Evolutionary conservation across 2,797 vertebrate genomes (phyloP).

Genomic region (Cynopterus sphinx): DNA sequence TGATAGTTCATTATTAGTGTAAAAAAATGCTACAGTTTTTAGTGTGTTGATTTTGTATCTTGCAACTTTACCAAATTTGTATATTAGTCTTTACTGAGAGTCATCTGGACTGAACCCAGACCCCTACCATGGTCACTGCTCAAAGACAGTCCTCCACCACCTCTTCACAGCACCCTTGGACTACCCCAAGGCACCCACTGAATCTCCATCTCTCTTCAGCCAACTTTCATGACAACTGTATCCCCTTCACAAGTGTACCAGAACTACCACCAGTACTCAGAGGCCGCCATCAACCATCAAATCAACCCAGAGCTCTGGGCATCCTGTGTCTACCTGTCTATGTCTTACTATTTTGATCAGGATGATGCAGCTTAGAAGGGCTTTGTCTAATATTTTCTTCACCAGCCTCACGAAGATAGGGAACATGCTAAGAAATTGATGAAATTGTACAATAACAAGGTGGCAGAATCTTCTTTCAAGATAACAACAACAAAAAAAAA

Average conservation of each 20-base stretch:
- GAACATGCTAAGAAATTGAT: not conserved
- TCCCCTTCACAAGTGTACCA: conserved; percentile 91
- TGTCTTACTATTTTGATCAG: conserved; percentile 86
- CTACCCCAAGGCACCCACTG: not conserved
- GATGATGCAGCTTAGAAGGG: conserved; percentile 82
- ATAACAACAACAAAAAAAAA: not conserved
- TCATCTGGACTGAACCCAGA: not conserved
- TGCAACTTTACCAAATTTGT: not conserved
- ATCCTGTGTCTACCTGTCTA: conserved; percentile 90
- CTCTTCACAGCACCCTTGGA: not conserved
- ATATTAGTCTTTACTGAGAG: not conserved
- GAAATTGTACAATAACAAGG: not conserved
- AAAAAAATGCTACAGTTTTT: not conserved
- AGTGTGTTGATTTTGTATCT: not conserved
- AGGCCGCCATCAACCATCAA: conserved; percentile 94
- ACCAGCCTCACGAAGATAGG: not conserved
- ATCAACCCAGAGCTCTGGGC: conserved; percentile 96
- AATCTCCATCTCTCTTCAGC: not conserved
- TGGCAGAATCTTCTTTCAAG: not conserved
- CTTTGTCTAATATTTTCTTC: not conserved
- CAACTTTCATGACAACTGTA: conserved; percentile 83
- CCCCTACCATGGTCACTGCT: not conserved
- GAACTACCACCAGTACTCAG: conserved; percentile 94
- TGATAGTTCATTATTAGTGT: not conserved
- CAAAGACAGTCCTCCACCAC: not conserved